These are phyloP conservation scores for Strigamia crassipes DNA, from an alignment of 2,888 invertebrate genomes.

Conservation along the genomic window DNA sequence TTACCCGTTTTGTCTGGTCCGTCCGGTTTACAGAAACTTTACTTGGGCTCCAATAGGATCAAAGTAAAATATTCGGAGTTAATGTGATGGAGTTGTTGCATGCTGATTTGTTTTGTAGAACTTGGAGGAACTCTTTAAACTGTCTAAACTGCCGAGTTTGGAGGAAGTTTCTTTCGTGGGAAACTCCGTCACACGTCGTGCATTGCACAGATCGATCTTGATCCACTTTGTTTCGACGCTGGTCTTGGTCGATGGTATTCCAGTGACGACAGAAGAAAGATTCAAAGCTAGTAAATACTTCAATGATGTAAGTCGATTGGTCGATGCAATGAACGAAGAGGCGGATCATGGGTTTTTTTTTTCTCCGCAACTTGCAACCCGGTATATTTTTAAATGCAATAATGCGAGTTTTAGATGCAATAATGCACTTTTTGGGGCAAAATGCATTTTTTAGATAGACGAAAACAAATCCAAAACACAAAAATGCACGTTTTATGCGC, in stretches of 20 bases:
- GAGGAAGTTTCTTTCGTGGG: constrained; percentile 45
- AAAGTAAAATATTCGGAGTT: neutral
- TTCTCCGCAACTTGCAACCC: too few species aligned
- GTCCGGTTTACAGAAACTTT: neutral
- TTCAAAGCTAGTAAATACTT: constrained; percentile 44
- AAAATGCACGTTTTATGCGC: too few species aligned
- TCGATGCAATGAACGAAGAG: too few species aligned
- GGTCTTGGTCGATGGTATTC: constrained; percentile 4
- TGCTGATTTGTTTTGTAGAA: neutral
- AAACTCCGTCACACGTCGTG: constrained; percentile 42
- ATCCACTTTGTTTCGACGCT: constrained; percentile 41
- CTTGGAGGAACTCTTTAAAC: constrained; percentile 44
- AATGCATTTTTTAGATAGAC: too few species aligned
- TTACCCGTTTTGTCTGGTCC: constrained; percentile 35
- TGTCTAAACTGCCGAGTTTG: constrained; percentile 30
- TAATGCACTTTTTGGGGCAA: too few species aligned
- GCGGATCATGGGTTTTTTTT: too few species aligned
- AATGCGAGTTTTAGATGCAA: too few species aligned
- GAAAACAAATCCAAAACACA: too few species aligned
- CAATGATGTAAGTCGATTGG: neutral
- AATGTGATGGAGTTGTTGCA: too few species aligned
- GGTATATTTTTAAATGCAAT: too few species aligned
- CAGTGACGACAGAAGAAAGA: constrained; percentile 33
- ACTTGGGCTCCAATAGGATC: constrained; percentile 44
- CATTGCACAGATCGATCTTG: constrained; percentile 38